These are phyloP conservation scores for Leptonema lineaticorne DNA, from an alignment of 1,140 invertebrate genomes.

Conservation along the genomic window DNA sequence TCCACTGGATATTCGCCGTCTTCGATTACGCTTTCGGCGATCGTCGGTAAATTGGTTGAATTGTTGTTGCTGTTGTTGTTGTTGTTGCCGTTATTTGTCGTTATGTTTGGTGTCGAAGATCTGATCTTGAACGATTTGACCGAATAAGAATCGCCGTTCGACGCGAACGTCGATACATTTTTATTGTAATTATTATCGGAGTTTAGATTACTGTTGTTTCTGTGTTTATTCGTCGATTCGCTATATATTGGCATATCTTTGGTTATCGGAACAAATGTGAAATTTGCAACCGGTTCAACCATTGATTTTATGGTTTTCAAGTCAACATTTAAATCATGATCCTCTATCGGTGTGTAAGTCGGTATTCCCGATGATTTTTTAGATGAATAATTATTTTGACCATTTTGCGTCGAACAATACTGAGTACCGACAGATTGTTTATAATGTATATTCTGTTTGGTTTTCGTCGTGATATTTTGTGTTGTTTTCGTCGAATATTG, in stretches of 20 bases:
- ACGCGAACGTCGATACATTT: slow-evolving; percentile 19
- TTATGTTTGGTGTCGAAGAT: neutral
- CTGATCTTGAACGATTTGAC: slow-evolving; percentile 17
- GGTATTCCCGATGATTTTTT: slow-evolving; percentile 30
- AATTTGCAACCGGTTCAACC: slow-evolving; percentile 21
- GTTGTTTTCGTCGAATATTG: neutral
- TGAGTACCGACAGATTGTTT: slow-evolving; percentile 41
- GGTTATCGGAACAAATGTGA: slow-evolving; percentile 3
- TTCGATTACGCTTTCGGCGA: slow-evolving; percentile 34
- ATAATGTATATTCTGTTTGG: slow-evolving; percentile 38
- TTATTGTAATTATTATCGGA: slow-evolving; percentile 19
- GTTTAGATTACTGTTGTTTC: slow-evolving; percentile 12
- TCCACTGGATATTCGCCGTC: slow-evolving; percentile 37
- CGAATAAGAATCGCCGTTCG: slow-evolving; percentile 25
- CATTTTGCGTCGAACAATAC: slow-evolving; percentile 14
- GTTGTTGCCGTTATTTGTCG: neutral
- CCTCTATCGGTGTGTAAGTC: slow-evolving; percentile 32
- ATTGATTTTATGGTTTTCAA: slow-evolving; percentile 29
- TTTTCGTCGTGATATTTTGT: slow-evolving; percentile 22
- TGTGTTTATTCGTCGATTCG: slow-evolving; percentile 25
- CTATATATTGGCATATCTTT: slow-evolving; percentile 19
- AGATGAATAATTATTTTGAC: slow-evolving; percentile 26
- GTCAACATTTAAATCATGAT: slow-evolving; percentile 35
- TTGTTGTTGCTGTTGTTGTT: slow-evolving; percentile 20
- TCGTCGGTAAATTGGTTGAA: slow-evolving; percentile 33